Base-by-base conservation (phyloP, 2,113 vertebrate genomes). In the Crotalus tigris region DNA sequence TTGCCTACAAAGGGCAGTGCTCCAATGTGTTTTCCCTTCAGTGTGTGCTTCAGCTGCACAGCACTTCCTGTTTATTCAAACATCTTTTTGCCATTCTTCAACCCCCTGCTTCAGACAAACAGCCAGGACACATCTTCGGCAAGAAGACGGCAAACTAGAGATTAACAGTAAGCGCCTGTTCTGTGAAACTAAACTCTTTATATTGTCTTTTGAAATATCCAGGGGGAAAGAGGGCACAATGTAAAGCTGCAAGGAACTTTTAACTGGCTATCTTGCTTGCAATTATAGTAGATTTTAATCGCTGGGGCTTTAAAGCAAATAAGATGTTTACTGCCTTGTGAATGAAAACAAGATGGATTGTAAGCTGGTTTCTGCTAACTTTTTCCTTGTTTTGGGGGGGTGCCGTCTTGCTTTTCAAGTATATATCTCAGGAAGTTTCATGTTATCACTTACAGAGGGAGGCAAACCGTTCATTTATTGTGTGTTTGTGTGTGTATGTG, bases 31-130 rank as follows among this genome's bases (percentile, higher is more conserved):
- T 97, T 98, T 98, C 97, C 98, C 98, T 98, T 98, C 97, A 97
- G 96, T 98, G 98, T 96, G 97, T 96, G 97, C 98, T 98, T 98
- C 96, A 97, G 98, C 98, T 98, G 97, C 97, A 97, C 97, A 96
- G 98, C 98, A 98, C 98, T 98, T 99, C 98, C 99, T 99, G 99
- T 99, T 99, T 99, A 99, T 99, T 99, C 98, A 98, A 98, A 98
- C 98, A 97, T 98, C 98, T 98, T 98, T 98, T 98, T 98, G 98
- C 98, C 98, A 98, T 97, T 98, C 98, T 97, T 97, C 97, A 97
- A 97, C 97, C 98, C 97, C 98, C 97, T 93, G 96, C 98, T 97
- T 98, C 97, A 96, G 98, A 98, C 98, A 98, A 98, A 96, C 98
- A 98, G 97, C 98, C 98, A 97, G 97, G 97, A 96, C 97, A 94